Percentiles rank a stretch among this genome's conserved stretches.
phyloP scores from a whole-genome alignment of 2,888 invertebrate genomes.

The Tetrapedia diversipes region DNA sequence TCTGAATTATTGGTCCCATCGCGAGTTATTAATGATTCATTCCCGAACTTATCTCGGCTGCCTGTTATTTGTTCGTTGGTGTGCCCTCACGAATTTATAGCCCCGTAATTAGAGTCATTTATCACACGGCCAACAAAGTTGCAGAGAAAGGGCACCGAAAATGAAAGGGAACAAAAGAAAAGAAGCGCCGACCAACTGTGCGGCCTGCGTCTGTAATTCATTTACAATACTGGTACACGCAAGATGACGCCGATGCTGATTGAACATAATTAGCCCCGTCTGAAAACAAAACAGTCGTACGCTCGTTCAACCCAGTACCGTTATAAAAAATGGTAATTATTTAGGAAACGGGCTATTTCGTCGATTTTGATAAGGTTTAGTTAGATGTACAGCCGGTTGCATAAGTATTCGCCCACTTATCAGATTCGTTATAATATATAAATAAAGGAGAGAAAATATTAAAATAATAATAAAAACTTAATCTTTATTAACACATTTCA shows the following conservation, averaged over 20 bases:
- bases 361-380: too few relatives aligned
- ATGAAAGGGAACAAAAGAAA: neutral
- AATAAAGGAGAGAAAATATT: too few relatives aligned
- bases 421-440: too few relatives aligned
- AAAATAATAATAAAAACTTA: too few relatives aligned
- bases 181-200: neutral
- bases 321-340: conserved; percentile 11
- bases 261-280: neutral
- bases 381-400: too few relatives aligned
- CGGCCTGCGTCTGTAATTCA: conserved; percentile 28
- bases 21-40: conserved; percentile 52
- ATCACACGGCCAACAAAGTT: conserved; percentile 38
- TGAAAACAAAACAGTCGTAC: neutral
- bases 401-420: too few relatives aligned
- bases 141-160: conserved; percentile 4
- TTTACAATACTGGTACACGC: conserved; percentile 26
- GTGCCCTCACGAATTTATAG: conserved; percentile 43
- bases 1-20: conserved; percentile 25
- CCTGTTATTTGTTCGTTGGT: conserved; percentile 29
- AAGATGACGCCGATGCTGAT: neutral
- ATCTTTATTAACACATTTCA: too few relatives aligned
- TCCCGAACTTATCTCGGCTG: conserved; percentile 35
- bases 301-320: conserved; percentile 13
- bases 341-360: too few relatives aligned
- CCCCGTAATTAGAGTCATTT: conserved; percentile 50